phyloP scores from a whole-genome alignment of 2,113 vertebrate species.

The Rissa tridactyla region DNA sequence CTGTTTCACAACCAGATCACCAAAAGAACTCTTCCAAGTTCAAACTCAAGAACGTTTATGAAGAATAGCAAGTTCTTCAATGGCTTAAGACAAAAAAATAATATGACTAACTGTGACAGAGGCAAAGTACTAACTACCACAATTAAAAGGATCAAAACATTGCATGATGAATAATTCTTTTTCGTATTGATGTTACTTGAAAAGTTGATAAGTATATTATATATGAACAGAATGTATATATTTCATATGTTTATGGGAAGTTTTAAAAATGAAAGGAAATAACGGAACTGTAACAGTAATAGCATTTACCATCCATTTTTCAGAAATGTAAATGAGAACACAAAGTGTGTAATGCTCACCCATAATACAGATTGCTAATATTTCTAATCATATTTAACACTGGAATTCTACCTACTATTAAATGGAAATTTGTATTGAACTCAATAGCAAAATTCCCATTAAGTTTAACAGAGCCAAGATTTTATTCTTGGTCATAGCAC shows the following conservation, averaged over 20 bases:
- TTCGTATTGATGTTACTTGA: background rate
- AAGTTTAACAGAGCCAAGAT: background rate
- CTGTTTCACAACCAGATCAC: background rate
- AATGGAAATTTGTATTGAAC: background rate
- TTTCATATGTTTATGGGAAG: background rate
- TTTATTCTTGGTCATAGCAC: background rate
- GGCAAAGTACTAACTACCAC: background rate
- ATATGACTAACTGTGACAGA: background rate
- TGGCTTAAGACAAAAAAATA: background rate
- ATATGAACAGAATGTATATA: background rate
- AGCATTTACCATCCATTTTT: background rate
- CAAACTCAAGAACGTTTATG: background rate
- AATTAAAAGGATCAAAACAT: background rate
- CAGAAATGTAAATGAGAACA: background rate
- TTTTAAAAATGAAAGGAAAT: background rate
- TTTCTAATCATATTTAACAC: background rate
- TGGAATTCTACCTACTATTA: background rate
- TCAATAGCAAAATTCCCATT: background rate
- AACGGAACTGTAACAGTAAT: background rate
- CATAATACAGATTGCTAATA: background rate
- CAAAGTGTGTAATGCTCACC: background rate
- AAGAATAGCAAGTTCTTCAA: background rate
- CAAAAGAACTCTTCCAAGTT: background rate
- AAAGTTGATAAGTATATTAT: background rate
- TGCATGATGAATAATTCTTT: background rate